Conservation (phyloP, 2,888 invertebrate genomes). For the Patella pellucida region DNA sequence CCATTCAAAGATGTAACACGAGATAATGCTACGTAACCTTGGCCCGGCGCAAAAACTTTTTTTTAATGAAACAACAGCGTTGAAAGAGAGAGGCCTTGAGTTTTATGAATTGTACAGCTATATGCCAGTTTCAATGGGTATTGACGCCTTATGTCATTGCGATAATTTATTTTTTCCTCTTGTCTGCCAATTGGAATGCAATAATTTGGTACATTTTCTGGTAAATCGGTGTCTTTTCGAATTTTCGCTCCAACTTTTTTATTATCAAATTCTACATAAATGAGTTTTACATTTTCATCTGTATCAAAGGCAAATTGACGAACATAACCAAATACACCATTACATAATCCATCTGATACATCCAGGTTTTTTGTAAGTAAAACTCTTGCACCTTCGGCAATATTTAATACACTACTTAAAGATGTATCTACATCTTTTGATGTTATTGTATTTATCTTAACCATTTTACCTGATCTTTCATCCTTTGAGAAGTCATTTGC, state of each 20-base stretch:
- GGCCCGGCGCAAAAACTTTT: too few relatives aligned
- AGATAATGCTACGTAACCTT: too few relatives aligned
- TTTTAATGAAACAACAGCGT: too few relatives aligned
- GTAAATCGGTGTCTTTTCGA: background rate
- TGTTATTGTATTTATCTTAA: background rate
- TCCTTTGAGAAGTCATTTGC: conserved; percentile 16
- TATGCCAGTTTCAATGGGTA: conserved; percentile 18
- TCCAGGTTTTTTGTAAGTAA: conserved; percentile 18
- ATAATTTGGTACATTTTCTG: background rate
- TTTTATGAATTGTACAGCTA: background rate
- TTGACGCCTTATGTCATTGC: conserved; percentile 8
- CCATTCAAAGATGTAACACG: background rate
- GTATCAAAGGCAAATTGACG: background rate
- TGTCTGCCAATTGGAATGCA: conserved; percentile 6
- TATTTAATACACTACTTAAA: background rate
- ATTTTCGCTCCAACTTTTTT: background rate
- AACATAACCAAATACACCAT: conserved; percentile 23
- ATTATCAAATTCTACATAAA: conserved; percentile 18
- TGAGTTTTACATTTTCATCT: background rate
- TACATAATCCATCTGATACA: conserved; percentile 21
- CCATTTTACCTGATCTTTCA: background rate
- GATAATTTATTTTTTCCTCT: conserved; percentile 3
- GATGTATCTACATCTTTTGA: background rate
- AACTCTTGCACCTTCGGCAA: conserved; percentile 21
- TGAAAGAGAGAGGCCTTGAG: too few relatives aligned